Evolutionary conservation across 2,797 vertebrate genomes (phyloP).

Genomic region (Hydrolagus colliei): DNA sequence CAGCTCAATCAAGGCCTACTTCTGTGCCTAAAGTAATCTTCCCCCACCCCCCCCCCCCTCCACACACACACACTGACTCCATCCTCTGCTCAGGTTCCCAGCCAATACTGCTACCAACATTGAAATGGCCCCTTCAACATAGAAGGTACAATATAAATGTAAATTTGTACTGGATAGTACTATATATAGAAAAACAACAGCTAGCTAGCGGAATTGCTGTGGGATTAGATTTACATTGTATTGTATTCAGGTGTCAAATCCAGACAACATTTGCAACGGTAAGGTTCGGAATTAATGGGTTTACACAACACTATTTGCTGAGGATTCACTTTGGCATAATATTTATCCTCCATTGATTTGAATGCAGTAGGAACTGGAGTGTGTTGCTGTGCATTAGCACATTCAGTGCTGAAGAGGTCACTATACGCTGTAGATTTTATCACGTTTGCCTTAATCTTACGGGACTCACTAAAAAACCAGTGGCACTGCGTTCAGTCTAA

Average conservation of each 20-base stretch:
- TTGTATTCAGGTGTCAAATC: not conserved
- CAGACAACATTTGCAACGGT: not conserved
- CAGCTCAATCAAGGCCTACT: too few relatives aligned
- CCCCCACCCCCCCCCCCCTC: too few relatives aligned
- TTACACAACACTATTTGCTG: not conserved
- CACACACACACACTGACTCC: too few relatives aligned
- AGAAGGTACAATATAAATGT: too few relatives aligned
- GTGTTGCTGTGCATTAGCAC: not conserved
- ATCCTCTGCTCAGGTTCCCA: too few relatives aligned
- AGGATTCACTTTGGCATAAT: not conserved
- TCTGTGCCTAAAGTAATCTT: too few relatives aligned
- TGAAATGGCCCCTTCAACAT: too few relatives aligned
- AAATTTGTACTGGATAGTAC: too few relatives aligned
- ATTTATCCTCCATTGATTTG: not conserved
- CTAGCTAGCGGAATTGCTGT: not conserved
- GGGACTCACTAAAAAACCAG: not conserved
- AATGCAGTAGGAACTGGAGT: not conserved
- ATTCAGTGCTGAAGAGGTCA: not conserved
- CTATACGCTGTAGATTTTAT: not conserved
- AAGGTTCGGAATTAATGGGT: not conserved
- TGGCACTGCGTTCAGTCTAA: not conserved
- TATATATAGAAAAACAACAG: too few relatives aligned
- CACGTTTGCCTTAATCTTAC: not conserved
- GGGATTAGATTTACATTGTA: not conserved
- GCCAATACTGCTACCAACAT: too few relatives aligned